A percentile compares a stretch with the other conserved stretches of the same genome.
phyloP scores from a whole-genome alignment of 2,113 vertebrate species.

The chimpanzee (Pan troglodytes) region NHGRI_mPanTro3-v2.1_pri NC_072404.2:10295001-10295500 shows the following conservation, averaged over 20 bases:
- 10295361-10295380: neutral
- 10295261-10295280: neutral
- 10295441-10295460: no score
- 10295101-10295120: neutral
- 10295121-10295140: neutral
- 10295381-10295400: neutral
- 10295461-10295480: no score
- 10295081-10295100: no score
- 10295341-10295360: neutral
- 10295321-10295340: neutral
- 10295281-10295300: neutral
- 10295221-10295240: neutral
- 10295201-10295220: neutral
- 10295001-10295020: neutral
- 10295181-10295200: neutral
- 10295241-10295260: neutral
- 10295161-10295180: neutral
- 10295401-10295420: no score
- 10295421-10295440: no score
- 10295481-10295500: no score
- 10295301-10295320: neutral
- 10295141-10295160: no score
- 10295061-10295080: neutral
- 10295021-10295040: rapidly evolving
- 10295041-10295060: neutral